A percentile compares a stretch with the other conserved stretches of the same genome.
Evolutionary conservation across 2,888 invertebrate genomes (phyloP).

Genomic region (Mythimna loreyi): DNA sequence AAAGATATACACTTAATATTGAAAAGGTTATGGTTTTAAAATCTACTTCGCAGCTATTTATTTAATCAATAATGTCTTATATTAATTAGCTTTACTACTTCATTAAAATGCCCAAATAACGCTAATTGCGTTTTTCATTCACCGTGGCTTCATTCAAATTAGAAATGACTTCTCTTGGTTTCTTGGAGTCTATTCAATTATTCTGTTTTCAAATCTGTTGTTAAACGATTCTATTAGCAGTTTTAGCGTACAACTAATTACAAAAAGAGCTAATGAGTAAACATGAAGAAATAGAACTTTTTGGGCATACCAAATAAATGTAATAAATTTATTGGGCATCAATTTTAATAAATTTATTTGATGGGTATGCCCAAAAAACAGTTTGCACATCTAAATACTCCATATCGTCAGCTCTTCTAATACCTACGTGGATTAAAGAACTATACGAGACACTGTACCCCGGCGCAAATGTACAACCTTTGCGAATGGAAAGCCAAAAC

Average conservation of each 20-base stretch:
- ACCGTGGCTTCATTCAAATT: background rate
- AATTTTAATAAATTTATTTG: too few relatives aligned
- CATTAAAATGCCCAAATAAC: conserved; percentile 3
- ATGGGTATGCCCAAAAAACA: too few relatives aligned
- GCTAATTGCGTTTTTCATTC: conserved; percentile 10
- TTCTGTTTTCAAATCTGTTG: conserved; percentile 9
- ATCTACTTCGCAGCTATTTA: conserved; percentile 18
- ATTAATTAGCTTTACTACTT: conserved; percentile 14
- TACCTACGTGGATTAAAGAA: too few relatives aligned
- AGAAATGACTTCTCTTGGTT: background rate
- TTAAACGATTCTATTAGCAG: background rate
- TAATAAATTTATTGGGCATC: too few relatives aligned
- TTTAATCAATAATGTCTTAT: conserved; percentile 12
- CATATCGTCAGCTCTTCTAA: too few relatives aligned
- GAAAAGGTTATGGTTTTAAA: conserved; percentile 20
- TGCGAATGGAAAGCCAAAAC: too few relatives aligned
- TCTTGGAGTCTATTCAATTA: conserved; percentile 6
- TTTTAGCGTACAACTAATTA: background rate
- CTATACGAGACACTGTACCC: too few relatives aligned
- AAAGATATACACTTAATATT: conserved; percentile 74
- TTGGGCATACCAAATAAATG: background rate
- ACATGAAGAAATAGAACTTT: background rate
- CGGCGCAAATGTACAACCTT: too few relatives aligned
- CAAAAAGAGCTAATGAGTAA: background rate
- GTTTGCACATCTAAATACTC: too few relatives aligned